Base-by-base conservation (phyloP, 2,113 vertebrate species). In the Lepidothrix coronata region DNA sequence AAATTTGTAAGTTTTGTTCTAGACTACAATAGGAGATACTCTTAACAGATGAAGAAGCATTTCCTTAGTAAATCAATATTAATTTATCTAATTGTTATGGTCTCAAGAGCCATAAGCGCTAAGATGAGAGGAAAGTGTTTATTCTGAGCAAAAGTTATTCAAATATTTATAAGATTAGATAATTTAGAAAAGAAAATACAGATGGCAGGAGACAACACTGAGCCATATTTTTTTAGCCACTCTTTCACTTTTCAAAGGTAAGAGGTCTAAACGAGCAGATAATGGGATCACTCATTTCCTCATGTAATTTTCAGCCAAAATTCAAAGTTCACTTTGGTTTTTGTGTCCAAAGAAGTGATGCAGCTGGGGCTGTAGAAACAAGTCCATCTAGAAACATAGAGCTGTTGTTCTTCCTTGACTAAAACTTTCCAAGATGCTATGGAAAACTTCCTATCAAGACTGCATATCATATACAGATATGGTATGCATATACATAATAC, bases 151-250 rank as follows among this genome's bases (percentile, higher is more conserved):
- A 97, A 98, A 97, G 97, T 98, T 97, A 97, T 91, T 98, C 71
- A 98, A 98, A 98, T 98, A 98, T 98, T 98, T 97, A 97, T 98
- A 98, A 97, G 96, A 90, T 82, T 96, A 97, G 94, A 97, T 97
- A 96, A 98, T 97, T 98, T 95, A 96, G 89, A 96, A 98, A 96
- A 96, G 89, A 97, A 98, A 98, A 97, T 96, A 96, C 91, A 98
- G 95, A 97, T 95, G 93, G 94, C 85, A 97, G 89, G 70, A 97
- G 86, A 88, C 39, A 95, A 95, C n/a, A 87, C 27, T 20, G 22
- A 82, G 76, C 30, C 54, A 37, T 51, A 68, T 44, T 66, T 85
- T 92, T 85, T 92, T 44, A 73, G 62, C 33, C 31, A 67, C 14
- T 63, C 33, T 93, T 91, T 89, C 80, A 95, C 85, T 94, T 95